Base-by-base conservation (phyloP, 2,888 invertebrate species). In the Nasonovia ribisnigri region DNA sequence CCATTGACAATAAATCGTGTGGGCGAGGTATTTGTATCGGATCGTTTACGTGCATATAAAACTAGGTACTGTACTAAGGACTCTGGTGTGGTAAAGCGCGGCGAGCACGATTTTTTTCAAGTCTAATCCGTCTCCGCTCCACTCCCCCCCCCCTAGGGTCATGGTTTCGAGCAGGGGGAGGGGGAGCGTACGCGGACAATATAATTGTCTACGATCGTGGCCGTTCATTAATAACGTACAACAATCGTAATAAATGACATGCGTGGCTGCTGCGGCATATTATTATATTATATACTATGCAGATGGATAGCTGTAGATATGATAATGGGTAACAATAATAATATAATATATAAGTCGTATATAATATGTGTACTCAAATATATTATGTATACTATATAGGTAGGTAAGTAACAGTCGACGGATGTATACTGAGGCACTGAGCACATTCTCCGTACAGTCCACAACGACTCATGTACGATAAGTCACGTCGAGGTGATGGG, bases 1-100 rank as follows among this genome's bases (percentile, higher is more conserved):
- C 46, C 46, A 88, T 88, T 43, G 89, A 91, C 24, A 86, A 91
- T 91, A 91, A 91, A 91, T 91, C 46, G 91, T 46, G 86, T 86
- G 91, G 91, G 91, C 60, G 92, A 60, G 86, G 86, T 87, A 87
- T 60, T 60, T 57, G 54, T 54, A 92, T 86, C 36, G 57, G 57
- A 91, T 91, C 57, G 91, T 86, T 86, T 92, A 92, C 57, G 54
- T 46, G n/a, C n/a, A 43, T 16, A 48, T 36, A 77, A 51, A 8
- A 88, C 88, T 67, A 77, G 43, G 13, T 48, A 89, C 57, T 43
- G 20, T 51, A 48, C 24, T 60, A 29, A 90, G 46, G 36, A 77
- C 77, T 77, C 77, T 77, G 77, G 77, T 36, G 36, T 20, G 16
- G 48, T 90, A 77, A 91, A 43, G 36, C 54, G 91, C 29, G 91